Percentiles rank a stretch among this genome's conserved stretches.
Conservation (phyloP, 1,140 invertebrate species). For the Heliconius hewitsoni region DNA sequence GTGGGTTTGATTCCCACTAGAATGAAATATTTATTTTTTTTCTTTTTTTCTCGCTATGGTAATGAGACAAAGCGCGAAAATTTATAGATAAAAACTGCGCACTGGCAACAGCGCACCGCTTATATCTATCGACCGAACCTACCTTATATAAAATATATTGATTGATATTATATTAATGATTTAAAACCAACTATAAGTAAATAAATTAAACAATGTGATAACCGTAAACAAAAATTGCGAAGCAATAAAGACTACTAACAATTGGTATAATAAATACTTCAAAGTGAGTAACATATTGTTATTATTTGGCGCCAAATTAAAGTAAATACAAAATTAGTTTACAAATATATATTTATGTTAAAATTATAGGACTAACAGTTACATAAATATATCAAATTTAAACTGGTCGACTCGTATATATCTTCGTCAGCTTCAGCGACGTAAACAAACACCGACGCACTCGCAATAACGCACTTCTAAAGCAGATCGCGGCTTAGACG, state of each 20-base stretch:
- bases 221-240: too few relatives aligned
- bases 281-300: neutral
- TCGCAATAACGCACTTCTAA: neutral
- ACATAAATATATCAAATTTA: neutral
- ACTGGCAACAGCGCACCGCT: too few relatives aligned
- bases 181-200: too few relatives aligned
- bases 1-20: too few relatives aligned
- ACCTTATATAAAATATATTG: too few relatives aligned
- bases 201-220: too few relatives aligned
- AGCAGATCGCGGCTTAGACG: neutral
- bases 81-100: too few relatives aligned
- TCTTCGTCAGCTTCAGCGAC: neutral
- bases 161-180: too few relatives aligned
- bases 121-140: too few relatives aligned
- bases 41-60: too few relatives aligned
- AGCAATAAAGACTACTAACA: neutral
- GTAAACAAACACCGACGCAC: constrained; percentile 7
- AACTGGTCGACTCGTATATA: neutral
- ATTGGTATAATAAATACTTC: neutral
- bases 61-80: too few relatives aligned
- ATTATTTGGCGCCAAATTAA: neutral
- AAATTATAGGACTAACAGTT: neutral
- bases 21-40: too few relatives aligned
- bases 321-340: neutral
- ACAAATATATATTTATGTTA: neutral